Evolutionary conservation across 2,797 vertebrate genomes (phyloP).

Genomic region (Rallus crepitans): DNA sequence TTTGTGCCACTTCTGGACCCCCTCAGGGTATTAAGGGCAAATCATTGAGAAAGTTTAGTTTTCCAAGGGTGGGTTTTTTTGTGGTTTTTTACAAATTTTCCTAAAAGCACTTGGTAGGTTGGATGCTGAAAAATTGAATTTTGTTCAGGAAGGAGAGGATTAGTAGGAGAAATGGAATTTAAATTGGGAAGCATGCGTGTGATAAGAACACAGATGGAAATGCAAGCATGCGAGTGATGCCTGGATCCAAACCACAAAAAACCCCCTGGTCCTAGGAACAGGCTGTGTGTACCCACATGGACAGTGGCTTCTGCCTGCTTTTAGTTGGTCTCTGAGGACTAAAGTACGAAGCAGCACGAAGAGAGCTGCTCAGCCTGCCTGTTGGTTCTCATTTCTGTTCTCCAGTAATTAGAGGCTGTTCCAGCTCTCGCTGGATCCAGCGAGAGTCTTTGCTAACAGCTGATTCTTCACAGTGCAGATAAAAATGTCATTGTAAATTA

Average conservation of each 20-base stretch:
- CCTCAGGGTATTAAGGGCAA: not conserved
- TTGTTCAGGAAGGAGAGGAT: not conserved
- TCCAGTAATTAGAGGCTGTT: not conserved
- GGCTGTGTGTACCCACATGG: not conserved
- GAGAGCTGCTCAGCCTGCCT: not conserved
- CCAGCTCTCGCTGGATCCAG: not conserved
- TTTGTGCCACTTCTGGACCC: not conserved
- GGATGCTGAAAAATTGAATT: not conserved
- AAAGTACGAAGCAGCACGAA: not conserved
- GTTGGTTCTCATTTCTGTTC: not conserved
- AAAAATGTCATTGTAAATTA: not conserved
- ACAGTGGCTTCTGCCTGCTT: not conserved
- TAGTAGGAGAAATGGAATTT: not conserved
- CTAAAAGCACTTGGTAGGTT: not conserved
- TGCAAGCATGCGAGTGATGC: rapidly evolving
- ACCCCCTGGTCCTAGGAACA: not conserved
- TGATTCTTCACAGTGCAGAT: not conserved
- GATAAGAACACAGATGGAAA: not conserved
- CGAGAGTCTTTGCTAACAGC: not conserved
- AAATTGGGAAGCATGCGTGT: not conserved
- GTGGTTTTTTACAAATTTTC: not conserved
- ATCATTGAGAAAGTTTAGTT: not conserved
- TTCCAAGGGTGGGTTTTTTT: not conserved
- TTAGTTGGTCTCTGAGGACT: not conserved
- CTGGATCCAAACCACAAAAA: not conserved